Conservation (phyloP, 2,888 invertebrate genomes). For the Luperina testacea region DNA sequence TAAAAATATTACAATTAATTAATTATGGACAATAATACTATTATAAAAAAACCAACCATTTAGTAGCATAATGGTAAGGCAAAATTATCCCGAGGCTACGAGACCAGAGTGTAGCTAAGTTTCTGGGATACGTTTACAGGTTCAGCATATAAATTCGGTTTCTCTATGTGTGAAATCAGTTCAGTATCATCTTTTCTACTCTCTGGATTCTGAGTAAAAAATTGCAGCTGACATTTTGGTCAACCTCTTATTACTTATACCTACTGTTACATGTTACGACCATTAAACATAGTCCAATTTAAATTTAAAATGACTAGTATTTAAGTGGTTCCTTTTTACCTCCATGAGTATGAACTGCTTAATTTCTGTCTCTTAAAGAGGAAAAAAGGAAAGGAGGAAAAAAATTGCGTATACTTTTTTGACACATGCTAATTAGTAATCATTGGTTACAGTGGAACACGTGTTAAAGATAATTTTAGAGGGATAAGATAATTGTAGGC, state of each 20-base stretch:
- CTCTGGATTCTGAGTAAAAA: background rate
- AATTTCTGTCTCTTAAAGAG: conserved; percentile 27
- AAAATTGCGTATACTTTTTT: conserved; percentile 42
- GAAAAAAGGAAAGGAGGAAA: too few relatives aligned
- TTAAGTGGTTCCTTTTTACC: background rate
- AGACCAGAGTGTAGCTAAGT: background rate
- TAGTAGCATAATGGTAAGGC: background rate
- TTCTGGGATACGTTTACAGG: background rate
- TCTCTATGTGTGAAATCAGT: background rate
- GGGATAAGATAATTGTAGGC: conserved; percentile 77
- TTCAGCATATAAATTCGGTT: background rate
- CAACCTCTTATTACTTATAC: conserved; percentile 3
- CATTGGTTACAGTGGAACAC: conserved; percentile 58
- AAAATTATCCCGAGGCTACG: background rate
- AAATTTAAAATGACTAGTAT: conserved; percentile 12
- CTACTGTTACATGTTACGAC: background rate
- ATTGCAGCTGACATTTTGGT: background rate
- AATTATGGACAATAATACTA: too few relatives aligned
- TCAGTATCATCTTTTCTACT: background rate
- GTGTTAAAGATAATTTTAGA: conserved; percentile 69
- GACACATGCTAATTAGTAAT: conserved; percentile 63
- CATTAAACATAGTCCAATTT: conserved; percentile 17
- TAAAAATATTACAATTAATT: too few relatives aligned
- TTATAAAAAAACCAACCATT: too few relatives aligned
- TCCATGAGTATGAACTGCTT: background rate